A percentile compares a stretch with the other conserved stretches of the same genome.
These are phyloP conservation scores for Pterocles orientalis DNA, from an alignment of 2,113 vertebrate genomes.

Conservation along the genomic window DNA sequence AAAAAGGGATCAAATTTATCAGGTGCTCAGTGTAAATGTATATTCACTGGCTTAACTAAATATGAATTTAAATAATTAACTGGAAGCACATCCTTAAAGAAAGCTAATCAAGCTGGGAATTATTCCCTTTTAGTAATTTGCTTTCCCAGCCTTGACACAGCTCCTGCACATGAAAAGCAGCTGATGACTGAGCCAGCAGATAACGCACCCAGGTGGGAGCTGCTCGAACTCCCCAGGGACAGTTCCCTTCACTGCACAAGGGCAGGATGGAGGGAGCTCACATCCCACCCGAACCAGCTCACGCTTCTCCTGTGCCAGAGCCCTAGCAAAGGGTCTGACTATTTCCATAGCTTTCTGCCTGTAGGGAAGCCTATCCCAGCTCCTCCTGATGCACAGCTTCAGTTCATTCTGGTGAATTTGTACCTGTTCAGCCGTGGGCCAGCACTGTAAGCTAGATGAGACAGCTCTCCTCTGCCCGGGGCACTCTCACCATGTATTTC, in stretches of 20 bases:
- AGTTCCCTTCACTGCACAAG: rapidly evolving
- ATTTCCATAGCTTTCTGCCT: too few relatives aligned
- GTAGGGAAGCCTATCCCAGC: too few relatives aligned
- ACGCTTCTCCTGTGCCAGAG: background rate
- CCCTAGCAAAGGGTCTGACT: rapidly evolving
- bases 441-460: background rate
- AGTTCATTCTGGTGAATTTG: background rate
- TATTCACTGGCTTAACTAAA: background rate
- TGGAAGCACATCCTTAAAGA: background rate
- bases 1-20: background rate
- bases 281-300: background rate
- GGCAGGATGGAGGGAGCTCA: rapidly evolving
- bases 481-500: rapidly evolving
- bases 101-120: background rate
- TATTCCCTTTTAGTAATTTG: background rate
- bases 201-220: background rate
- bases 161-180: background rate
- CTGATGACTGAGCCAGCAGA: background rate
- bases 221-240: rapidly evolving
- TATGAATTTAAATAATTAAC: background rate
- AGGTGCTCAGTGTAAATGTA: background rate
- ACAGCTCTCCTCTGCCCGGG: background rate
- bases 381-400: background rate
- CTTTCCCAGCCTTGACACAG: background rate
- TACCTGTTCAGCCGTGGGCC: background rate